Base-by-base conservation (phyloP, 1,140 invertebrate species). In the Drosophila arawakana region DNA sequence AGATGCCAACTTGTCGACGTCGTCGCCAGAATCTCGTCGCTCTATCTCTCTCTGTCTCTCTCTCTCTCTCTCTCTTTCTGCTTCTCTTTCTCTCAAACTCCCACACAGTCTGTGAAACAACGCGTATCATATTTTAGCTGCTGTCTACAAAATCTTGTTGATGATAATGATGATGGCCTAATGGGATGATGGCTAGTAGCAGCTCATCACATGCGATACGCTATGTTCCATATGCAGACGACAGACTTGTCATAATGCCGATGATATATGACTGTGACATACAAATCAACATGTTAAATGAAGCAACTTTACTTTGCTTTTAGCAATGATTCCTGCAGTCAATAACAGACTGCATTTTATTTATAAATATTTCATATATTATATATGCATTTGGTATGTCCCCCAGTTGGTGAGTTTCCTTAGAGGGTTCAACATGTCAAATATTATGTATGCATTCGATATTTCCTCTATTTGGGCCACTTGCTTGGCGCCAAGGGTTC, bases 211-310 rank as follows among this genome's bases (percentile, higher is more conserved):
- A 39, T 54, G 67, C 15, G 11, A 47, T 47, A 41, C 73, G 49
- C 21, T 37, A 57, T 66, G 49, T 11, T 43, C n/a, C 67, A 30
- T 13, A 35, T 71, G 43, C 62, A 74, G 67, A 63, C 63, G 76
- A 72, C 25, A 30, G 25, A 30, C 70, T 41, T 72, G 73, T 77
- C 69, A 80, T 78, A 85, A 85, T 54, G 46, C 57, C 66, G 71
- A 88, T 88, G 83, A 89, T 88, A 89, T 88, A 89, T 89, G 84
- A 67, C 55, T 37, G 47, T 59, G 65, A 60, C 71, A 74, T 80
- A 83, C 73, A 88, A 83, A 88, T 88, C 84, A 89, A 84, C 83
- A 77, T 77, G 80, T 82, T 88, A 88, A 82, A 86, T 86, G 76
- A 71, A 73, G 76, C 61, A 52, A 47, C 47, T 37, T 39, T 47